Evolutionary conservation across 2,888 invertebrate genomes (phyloP), one percentile per base, ranked within the genome.

Genomic region (Andrena marginata): DNA sequence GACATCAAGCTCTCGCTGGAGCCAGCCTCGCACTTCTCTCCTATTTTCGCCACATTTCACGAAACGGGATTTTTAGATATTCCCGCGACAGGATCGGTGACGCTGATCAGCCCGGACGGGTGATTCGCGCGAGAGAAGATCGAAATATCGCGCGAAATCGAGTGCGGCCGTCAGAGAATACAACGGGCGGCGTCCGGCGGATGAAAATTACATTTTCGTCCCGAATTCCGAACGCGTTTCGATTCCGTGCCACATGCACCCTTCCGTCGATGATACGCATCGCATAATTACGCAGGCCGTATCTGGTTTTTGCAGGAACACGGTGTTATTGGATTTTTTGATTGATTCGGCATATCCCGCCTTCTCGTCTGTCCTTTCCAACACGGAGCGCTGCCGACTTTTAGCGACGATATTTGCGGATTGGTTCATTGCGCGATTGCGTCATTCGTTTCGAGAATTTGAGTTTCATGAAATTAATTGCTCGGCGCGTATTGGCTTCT

Each of bases 71-170:
- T 71, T 54, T 71, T 63, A 54, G 23, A 74, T 64, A 56, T 73
- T 51, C 16, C 4, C 63, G 20, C 10, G 49, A 48, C 51, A 42
- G 64, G 56, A 71, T 33, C 65, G 64, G 16, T 42, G 42, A 13
- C 42, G 33, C 75, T 85, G 82, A 82, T 86, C 85, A 67, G 59
- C 60, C 68, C 16, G 82, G 82, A 73, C 80, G 80, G 78, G 64
- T 79, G 74, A 62, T 77, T 85, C 85, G 73, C 64, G 75, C 74
- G 73, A 68, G 68, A 72, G 82, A 74, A 76, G 76, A 85, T 82
- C 77, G 78, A 85, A 85, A 59, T 82, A 80, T 33, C 80, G 82
- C 48, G 65, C 48, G 60, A 77, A 78, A 87, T 85, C 78, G 80
- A 74, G 69, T 59, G 59, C 42, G 31, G 29, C 31, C 62, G 20